Base-by-base conservation (phyloP, 1,140 invertebrate species). In the Eumeta japonica region DNA sequence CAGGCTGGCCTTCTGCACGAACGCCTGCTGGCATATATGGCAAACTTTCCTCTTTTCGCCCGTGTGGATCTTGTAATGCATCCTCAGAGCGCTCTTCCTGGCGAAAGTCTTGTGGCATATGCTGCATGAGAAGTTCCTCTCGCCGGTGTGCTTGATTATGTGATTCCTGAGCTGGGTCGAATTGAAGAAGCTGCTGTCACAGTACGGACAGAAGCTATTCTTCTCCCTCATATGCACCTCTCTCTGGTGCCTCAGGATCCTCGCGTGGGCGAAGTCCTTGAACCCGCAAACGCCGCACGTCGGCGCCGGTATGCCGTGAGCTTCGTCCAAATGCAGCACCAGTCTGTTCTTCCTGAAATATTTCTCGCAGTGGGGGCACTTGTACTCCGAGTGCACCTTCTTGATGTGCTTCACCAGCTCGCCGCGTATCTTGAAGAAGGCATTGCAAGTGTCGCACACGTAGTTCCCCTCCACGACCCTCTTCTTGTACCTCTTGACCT, bases 1-100 rank as follows among this genome's bases (percentile, higher is more conserved):
- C 2, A 80, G 43, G 18, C 77, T 79, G 0, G 76, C 77, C 37
- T 81, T 80, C 32, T 81, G 80, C 2, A 79, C 79, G 45, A 92
- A 91, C 12, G 83, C 81, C 62, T 91, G 89, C 0, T 86, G 84
- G 49, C 89, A 92, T 3, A 88, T 79, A 55, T 85, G 83, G 46
- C 89, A 92, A 1, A 81, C 56, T 46, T 83, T 90, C 3, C 87
- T 82, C 48, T 88, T 88, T 35, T 87, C 83, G 0, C 86, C 85
- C 0, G 83, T 87, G 48, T 92, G 89, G 52, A 88, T 88, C 9
- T 84, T 75, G 52, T 84, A 77, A 45, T 92, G 89, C 29, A 90
- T 85, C 51, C 86, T 52, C 31, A 71, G 33, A 0, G 55, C 66
- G 0, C 55, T 58, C 41, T 62, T 81, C 59, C 52, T 77, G 48